A percentile compares a stretch with the other conserved stretches of the same genome.
Conservation (phyloP, 2,113 vertebrate species). For the Ailuropoda melanoleuca region DNA sequence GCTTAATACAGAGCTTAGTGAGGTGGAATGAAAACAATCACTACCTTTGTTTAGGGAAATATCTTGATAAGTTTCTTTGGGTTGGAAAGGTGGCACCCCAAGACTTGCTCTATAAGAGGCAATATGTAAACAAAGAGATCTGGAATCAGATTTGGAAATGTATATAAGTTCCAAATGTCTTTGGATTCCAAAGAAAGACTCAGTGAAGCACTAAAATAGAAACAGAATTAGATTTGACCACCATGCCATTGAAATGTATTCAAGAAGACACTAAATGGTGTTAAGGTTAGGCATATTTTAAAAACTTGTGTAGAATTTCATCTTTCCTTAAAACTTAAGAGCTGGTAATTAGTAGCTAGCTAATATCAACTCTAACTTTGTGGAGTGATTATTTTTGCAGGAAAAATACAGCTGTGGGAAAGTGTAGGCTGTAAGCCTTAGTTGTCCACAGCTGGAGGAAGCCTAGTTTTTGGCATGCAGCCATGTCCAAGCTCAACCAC, state of each 20-base stretch:
- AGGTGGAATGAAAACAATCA: not conserved
- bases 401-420: slow-evolving; percentile 17
- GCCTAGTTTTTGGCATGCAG: not conserved
- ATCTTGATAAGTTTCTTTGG: slow-evolving; percentile 9
- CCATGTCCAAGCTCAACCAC: not conserved
- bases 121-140: not conserved
- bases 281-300: not conserved
- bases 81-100: not conserved
- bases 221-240: slow-evolving; percentile 13
- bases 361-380: slow-evolving; percentile 2
- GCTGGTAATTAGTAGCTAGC: not conserved
- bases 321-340: not conserved
- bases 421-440: not conserved
- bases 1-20: not conserved
- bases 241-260: not conserved
- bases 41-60: not conserved
- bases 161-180: not conserved
- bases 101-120: not conserved
- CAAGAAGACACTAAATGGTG: not conserved
- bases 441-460: slow-evolving; percentile 16
- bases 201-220: not conserved
- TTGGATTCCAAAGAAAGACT: not conserved
- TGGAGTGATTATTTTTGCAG: slow-evolving; percentile 1
- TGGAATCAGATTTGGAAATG: slow-evolving; percentile 8
- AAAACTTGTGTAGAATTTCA: not conserved